phyloP scores from a whole-genome alignment of 2,888 invertebrate species.

The Phytoseiulus persimilis region DNA sequence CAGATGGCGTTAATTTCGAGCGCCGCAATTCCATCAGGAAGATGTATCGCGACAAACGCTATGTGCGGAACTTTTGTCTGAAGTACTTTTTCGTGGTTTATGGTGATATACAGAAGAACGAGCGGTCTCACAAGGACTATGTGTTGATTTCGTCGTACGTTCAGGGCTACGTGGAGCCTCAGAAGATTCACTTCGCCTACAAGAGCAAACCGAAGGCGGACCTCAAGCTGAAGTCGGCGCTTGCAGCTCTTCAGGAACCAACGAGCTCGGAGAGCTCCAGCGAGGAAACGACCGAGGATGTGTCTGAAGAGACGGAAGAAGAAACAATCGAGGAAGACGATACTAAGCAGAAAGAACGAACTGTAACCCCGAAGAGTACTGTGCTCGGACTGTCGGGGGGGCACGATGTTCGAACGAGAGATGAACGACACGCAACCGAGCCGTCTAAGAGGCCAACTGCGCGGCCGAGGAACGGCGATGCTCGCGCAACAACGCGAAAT shows the following conservation, averaged over 20 bases:
- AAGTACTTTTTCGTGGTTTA: slow-evolving; percentile 28
- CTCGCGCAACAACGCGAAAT: not conserved
- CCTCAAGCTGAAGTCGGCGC: slow-evolving; percentile 15
- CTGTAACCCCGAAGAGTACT: not conserved
- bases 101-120: slow-evolving; percentile 24
- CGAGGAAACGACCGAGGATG: slow-evolving; percentile 25
- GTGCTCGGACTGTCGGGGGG: not conserved
- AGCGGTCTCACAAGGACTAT: not conserved
- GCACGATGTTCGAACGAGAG: not conserved
- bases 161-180: slow-evolving; percentile 19
- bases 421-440: not conserved
- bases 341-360: not conserved
- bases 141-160: slow-evolving; percentile 21
- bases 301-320: slow-evolving; percentile 24
- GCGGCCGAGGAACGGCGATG: not conserved
- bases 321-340: slow-evolving; percentile 25
- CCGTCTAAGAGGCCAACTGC: not conserved
- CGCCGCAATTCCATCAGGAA: not conserved
- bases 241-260: slow-evolving; percentile 11
- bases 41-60: slow-evolving; percentile 14
- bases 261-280: slow-evolving; percentile 32
- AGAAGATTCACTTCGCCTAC: slow-evolving; percentile 31
- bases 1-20: slow-evolving; percentile 12
- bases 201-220: slow-evolving; percentile 32
- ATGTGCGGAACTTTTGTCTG: slow-evolving; percentile 12